Percentiles rank a stretch among this genome's conserved stretches.
phyloP scores from a whole-genome alignment of 1,140 invertebrate species.

The Lordiphosa mommai region DNA sequence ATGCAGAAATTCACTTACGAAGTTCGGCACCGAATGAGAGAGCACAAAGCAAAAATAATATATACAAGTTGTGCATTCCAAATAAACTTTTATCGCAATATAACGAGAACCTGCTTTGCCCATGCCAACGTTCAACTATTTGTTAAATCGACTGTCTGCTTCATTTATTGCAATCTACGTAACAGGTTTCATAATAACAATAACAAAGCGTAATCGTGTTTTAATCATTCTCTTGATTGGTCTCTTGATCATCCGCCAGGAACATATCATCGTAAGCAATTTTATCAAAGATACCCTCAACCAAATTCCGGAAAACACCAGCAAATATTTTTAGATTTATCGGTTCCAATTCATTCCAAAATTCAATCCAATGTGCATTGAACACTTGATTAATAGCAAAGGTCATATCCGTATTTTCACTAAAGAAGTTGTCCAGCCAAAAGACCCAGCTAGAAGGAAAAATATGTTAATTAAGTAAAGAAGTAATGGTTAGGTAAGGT shows the following conservation, averaged over 20 bases:
- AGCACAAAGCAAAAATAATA: constrained; percentile 8
- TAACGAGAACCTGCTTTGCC: constrained; percentile 1
- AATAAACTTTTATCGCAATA: background rate
- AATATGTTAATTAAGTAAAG: too few species aligned
- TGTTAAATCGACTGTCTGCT: background rate
- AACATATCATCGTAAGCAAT: constrained; percentile 57
- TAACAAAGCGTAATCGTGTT: background rate
- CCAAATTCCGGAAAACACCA: constrained; percentile 27
- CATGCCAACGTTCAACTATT: background rate
- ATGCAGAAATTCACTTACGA: constrained; percentile 16
- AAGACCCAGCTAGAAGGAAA: constrained; percentile 27
- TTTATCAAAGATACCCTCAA: constrained; percentile 37
- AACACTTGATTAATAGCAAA: constrained; percentile 41
- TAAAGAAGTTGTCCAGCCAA: constrained; percentile 46
- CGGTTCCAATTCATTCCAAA: constrained; percentile 61
- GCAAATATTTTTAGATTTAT: constrained; percentile 28
- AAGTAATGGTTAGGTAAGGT: too few species aligned
- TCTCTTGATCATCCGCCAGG: constrained; percentile 20
- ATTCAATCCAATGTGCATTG: constrained; percentile 47
- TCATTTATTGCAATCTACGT: background rate
- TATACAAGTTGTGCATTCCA: constrained; percentile 12
- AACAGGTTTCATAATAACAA: constrained; percentile 32
- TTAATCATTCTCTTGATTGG: constrained; percentile 27
- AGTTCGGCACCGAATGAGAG: background rate
- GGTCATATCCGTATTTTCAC: constrained; percentile 41